Conservation (phyloP, 92 coral and sea anemone species). For the Porites divaricata region DNA sequence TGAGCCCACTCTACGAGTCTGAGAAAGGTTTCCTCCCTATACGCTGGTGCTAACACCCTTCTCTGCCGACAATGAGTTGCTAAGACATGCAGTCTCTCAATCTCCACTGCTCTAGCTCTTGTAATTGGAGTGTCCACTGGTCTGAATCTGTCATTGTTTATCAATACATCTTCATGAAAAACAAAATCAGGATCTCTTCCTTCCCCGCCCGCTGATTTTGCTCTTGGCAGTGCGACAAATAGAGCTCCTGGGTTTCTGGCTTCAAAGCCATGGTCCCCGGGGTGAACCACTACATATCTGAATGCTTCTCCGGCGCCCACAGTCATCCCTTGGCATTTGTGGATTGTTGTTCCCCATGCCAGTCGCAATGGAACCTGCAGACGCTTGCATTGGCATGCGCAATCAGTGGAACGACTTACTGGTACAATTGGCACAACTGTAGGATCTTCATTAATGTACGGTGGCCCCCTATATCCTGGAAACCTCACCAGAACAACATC, state of each 20-base stretch:
- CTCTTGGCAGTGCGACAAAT: slow-evolving; percentile 44
- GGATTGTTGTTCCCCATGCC: background rate
- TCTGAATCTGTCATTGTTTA: slow-evolving; percentile 3
- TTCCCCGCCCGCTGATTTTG: slow-evolving; percentile 51
- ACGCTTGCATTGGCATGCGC: too few species aligned
- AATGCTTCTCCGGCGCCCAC: too few species aligned
- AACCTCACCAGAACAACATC: slow-evolving; percentile 45
- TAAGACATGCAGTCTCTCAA: background rate
- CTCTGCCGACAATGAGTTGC: slow-evolving; percentile 14
- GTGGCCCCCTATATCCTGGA: slow-evolving; percentile 38
- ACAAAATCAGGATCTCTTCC: slow-evolving; percentile 51
- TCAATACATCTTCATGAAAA: too few species aligned
- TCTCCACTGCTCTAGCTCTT: slow-evolving; percentile 17
- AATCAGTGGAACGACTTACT: slow-evolving; percentile 22
- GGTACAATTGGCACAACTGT: slow-evolving; percentile 51
- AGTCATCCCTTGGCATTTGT: background rate
- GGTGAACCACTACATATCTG: too few species aligned
- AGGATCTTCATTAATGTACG: slow-evolving; percentile 33
- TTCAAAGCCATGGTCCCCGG: slow-evolving; percentile 42
- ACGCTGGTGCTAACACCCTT: slow-evolving; percentile 26
- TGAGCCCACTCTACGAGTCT: slow-evolving; percentile 52
- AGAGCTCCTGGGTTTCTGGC: slow-evolving; percentile 53
- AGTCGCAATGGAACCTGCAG: background rate
- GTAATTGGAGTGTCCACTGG: slow-evolving; percentile 47
- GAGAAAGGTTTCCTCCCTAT: slow-evolving; percentile 20